phyloP scores from a whole-genome alignment of 2,888 invertebrate genomes.

The Sinohyriopsis cumingii region DNA sequence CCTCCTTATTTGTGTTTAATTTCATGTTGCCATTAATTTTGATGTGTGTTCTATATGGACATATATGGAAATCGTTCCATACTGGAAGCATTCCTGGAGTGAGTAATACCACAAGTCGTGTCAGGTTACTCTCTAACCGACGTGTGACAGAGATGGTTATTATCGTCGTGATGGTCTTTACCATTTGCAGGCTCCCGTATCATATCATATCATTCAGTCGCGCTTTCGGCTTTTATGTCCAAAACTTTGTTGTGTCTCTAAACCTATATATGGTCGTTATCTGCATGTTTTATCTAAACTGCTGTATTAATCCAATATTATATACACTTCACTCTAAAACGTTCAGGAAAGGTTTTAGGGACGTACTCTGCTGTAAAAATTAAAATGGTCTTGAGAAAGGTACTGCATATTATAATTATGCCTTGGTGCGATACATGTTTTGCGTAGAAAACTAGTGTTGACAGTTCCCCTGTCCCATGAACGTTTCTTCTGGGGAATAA shows the following conservation, averaged over 20 bases:
- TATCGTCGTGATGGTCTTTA: constrained; percentile 89
- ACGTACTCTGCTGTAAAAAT: too few relatives aligned
- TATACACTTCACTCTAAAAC: constrained; percentile 93
- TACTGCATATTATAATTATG: too few relatives aligned
- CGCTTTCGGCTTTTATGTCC: constrained; percentile 17
- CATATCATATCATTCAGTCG: constrained; percentile 75
- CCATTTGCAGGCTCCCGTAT: constrained; percentile 92
- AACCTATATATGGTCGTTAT: constrained; percentile 17
- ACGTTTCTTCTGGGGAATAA: too few relatives aligned
- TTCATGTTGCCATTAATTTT: constrained; percentile 88
- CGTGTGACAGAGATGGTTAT: constrained; percentile 88
- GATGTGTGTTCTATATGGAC: constrained; percentile 87
- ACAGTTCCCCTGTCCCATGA: too few relatives aligned
- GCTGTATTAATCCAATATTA: constrained; percentile 91
- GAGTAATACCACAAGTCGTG: constrained; percentile 80
- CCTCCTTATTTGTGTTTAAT: constrained; percentile 82
- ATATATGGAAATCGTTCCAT: constrained; percentile 89
- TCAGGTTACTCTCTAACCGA: constrained; percentile 82
- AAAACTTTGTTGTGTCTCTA: too few relatives aligned
- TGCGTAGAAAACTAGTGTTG: too few relatives aligned
- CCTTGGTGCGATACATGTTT: too few relatives aligned
- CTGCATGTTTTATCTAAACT: constrained; percentile 86
- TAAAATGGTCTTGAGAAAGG: too few relatives aligned
- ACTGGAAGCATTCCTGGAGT: constrained; percentile 79
- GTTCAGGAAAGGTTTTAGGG: constrained; percentile 86